Base-by-base conservation (phyloP, 2,888 invertebrate genomes). In the Harmothoe impar region DNA sequence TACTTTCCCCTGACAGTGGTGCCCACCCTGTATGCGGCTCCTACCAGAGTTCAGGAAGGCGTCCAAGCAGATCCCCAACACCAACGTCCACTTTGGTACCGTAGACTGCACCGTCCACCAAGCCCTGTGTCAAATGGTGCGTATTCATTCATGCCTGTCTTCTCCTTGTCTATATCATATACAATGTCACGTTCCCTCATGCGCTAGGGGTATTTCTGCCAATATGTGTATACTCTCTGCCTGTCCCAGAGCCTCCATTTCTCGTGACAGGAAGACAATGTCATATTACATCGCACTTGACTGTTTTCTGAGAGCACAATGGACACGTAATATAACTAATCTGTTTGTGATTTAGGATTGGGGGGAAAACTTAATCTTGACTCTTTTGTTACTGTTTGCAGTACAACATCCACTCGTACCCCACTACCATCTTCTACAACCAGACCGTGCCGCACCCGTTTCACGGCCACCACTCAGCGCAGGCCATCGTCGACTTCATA, bases 11-110 rank as follows among this genome's bases (percentile, higher is more conserved):
- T n/a, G n/a, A 35, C 93, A 96, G 93, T 97, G 97, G 97, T 98
- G 98, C 95, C 97, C 97, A 7, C 97, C 97, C 0, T 98, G 98
- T 94, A 96, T 97, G 96, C 96, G 96, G 91, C 96, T 97, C 92
- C 96, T 97, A 91, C 97, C 97, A 23, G 97, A 97, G 96, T 96
- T 97, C 91, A 96, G 97, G 17, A 97, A 97, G 94, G 97, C 97
- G 90, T 94, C 94, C 68, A 93, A 93, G 54, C 92, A 91, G 89
- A 94, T 94, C 10, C 43, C 62, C 17, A 62, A 31, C 10, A 91
- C 93, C 31, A 96, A 94, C 33, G 94, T 96, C 20, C 95, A 96
- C 89, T 96, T 97, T 96, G 97, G 97, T 52, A 97, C 97, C 0
- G 96, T 97, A 0, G 97, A 97, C 94, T 97, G 97, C 94, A 97